phyloP scores from a whole-genome alignment of 1,140 invertebrate species.

The Bombus confusus region DNA sequence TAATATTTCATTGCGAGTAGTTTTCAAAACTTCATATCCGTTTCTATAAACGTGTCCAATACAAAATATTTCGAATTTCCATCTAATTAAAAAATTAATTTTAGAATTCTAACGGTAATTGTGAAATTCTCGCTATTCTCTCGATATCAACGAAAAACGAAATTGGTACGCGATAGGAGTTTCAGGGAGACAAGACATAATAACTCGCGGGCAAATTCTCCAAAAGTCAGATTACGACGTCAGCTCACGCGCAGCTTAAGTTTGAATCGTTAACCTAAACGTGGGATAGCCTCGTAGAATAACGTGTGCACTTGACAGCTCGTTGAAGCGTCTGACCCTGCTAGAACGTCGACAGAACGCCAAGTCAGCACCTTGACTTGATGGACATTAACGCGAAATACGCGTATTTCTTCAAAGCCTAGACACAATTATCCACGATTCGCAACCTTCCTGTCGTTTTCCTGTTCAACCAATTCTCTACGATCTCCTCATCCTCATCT shows the following conservation, averaged over 20 bases:
- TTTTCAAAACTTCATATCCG: too few species aligned
- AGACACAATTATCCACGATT: slow-evolving; percentile 63
- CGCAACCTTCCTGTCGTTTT: background rate
- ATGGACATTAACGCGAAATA: slow-evolving; percentile 60
- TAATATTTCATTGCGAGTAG: too few species aligned
- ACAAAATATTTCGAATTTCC: too few species aligned
- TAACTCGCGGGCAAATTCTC: slow-evolving; percentile 29
- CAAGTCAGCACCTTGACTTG: slow-evolving; percentile 53
- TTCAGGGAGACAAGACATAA: background rate
- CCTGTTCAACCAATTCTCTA: too few species aligned
- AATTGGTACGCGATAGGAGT: too few species aligned
- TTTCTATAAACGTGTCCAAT: too few species aligned
- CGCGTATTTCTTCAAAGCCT: slow-evolving; percentile 43
- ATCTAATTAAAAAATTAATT: too few species aligned
- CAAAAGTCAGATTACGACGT: slow-evolving; percentile 28
- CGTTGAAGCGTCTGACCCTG: slow-evolving; percentile 54
- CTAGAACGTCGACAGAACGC: slow-evolving; percentile 54
- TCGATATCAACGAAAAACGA: too few species aligned
- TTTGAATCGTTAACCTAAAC: slow-evolving; percentile 56
- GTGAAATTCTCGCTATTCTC: too few species aligned
- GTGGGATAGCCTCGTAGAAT: slow-evolving; percentile 37
- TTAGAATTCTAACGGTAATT: too few species aligned
- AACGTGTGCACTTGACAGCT: slow-evolving; percentile 59
- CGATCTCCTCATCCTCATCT: background rate
- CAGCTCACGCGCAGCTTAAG: slow-evolving; percentile 36